Evolutionary conservation across 2,113 vertebrate genomes (phyloP).

Genomic region (Phyllostomus hastatus): DNA sequence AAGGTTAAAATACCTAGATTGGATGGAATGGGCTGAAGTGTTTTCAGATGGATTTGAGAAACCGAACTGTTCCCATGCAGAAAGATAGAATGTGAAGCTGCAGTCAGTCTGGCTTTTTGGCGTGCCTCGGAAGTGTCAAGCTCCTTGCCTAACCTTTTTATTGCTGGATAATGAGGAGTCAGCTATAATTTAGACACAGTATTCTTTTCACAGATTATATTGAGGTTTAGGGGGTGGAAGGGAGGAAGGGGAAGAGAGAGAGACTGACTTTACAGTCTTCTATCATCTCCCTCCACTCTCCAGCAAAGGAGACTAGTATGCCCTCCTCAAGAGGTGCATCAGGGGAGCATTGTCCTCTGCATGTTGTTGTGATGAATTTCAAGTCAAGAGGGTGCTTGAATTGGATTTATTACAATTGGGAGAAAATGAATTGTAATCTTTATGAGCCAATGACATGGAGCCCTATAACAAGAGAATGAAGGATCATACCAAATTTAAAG

Average conservation of each 20-base stretch:
- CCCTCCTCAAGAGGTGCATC: slow-evolving; percentile 58
- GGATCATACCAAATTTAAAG: slow-evolving; percentile 84
- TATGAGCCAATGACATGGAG: slow-evolving; percentile 77
- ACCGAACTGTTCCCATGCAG: slow-evolving; percentile 72
- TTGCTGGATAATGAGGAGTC: slow-evolving; percentile 74
- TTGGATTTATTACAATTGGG: slow-evolving; percentile 82
- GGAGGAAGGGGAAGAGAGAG: slow-evolving; percentile 42
- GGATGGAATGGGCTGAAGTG: slow-evolving; percentile 66
- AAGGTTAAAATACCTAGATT: slow-evolving; percentile 69
- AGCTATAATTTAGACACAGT: slow-evolving; percentile 75
- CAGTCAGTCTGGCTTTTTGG: slow-evolving; percentile 77
- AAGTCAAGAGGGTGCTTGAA: slow-evolving; percentile 81
- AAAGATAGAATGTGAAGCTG: slow-evolving; percentile 57
- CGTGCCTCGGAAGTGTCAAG: slow-evolving; percentile 30
- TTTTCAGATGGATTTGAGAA: slow-evolving; percentile 75
- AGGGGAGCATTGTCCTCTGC: slow-evolving; percentile 71
- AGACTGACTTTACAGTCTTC: slow-evolving; percentile 62
- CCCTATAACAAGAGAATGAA: slow-evolving; percentile 82
- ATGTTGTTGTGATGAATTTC: slow-evolving; percentile 79
- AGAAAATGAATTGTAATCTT: slow-evolving; percentile 82
- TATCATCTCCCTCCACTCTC: slow-evolving; percentile 68
- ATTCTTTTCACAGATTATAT: slow-evolving; percentile 69
- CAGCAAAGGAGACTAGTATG: slow-evolving; percentile 48
- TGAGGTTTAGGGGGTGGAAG: slow-evolving; percentile 59
- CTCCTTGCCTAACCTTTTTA: slow-evolving; percentile 74